These are phyloP conservation scores for Cepaea nemoralis DNA, from an alignment of 1,140 invertebrate species.

Conservation along the genomic window DNA sequence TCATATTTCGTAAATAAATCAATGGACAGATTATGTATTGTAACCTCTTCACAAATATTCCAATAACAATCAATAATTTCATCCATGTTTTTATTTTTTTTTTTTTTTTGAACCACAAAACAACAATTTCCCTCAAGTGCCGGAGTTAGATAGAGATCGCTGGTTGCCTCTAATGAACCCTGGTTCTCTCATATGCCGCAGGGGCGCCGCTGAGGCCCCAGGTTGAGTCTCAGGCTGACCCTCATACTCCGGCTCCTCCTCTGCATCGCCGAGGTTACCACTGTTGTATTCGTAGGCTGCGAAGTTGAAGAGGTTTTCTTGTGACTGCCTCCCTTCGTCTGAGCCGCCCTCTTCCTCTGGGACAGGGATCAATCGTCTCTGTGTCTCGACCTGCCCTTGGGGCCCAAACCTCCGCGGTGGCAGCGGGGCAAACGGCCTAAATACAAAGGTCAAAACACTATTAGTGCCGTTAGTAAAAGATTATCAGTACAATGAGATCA, in stretches of 20 bases:
- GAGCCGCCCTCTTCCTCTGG: slow-evolving; percentile 48
- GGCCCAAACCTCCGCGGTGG: slow-evolving; percentile 38
- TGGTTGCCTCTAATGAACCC: slow-evolving; percentile 15
- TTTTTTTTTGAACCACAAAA: too few relatives aligned
- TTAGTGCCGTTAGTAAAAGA: too few relatives aligned
- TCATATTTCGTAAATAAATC: too few relatives aligned
- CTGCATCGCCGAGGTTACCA: slow-evolving; percentile 15
- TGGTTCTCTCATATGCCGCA: neutral
- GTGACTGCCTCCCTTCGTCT: slow-evolving; percentile 44
- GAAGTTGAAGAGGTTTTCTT: slow-evolving; percentile 43
- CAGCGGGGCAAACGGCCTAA: slow-evolving; percentile 42
- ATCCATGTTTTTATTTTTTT: too few relatives aligned
- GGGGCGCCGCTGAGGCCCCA: neutral
- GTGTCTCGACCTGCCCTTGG: slow-evolving; percentile 40
- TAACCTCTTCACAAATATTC: too few relatives aligned
- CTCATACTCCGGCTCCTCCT: slow-evolving; percentile 10
- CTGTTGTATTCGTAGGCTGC: slow-evolving; percentile 28
- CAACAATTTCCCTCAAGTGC: slow-evolving; percentile 2
- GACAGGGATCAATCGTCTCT: slow-evolving; percentile 45
- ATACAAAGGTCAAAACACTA: neutral
- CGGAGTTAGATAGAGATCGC: neutral
- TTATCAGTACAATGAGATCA: too few relatives aligned
- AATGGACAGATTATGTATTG: too few relatives aligned
- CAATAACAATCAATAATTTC: too few relatives aligned
- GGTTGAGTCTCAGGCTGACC: neutral